Conservation (phyloP, 2,888 invertebrate genomes). For the Volucella inflata region DNA sequence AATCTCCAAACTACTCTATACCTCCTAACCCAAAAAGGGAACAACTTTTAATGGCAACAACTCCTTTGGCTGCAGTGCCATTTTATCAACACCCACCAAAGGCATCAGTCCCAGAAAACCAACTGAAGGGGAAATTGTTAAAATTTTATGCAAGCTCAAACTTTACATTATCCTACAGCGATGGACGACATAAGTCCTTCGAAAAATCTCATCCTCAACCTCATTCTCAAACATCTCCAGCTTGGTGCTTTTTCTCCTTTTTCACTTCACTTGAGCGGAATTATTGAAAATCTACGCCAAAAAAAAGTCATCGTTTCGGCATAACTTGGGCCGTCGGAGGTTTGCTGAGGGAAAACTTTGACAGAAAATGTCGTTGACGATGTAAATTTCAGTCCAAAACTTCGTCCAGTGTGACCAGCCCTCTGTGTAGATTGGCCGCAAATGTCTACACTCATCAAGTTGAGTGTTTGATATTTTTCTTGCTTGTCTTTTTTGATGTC, state of each 20-base stretch:
- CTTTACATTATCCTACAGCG: conserved; percentile 33
- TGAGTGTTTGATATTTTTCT: background rate
- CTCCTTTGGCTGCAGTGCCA: conserved; percentile 36
- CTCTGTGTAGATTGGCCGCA: background rate
- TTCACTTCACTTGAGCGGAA: conserved; percentile 47
- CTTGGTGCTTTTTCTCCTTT: conserved; percentile 1
- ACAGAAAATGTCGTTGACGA: conserved; percentile 33
- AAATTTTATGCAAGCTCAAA: conserved; percentile 70
- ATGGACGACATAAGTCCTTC: background rate
- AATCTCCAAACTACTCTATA: conserved; percentile 2
- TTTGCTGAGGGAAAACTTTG: conserved; percentile 13
- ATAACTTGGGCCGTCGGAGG: background rate
- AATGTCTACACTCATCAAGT: conserved; percentile 4
- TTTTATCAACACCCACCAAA: conserved; percentile 31
- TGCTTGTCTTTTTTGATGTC: conserved; percentile 2
- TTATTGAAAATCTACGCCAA: conserved; percentile 57
- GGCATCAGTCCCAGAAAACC: conserved; percentile 22
- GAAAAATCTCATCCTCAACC: conserved; percentile 1
- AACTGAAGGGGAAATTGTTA: conserved; percentile 68
- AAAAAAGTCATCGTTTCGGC: background rate
- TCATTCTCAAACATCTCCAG: conserved; percentile 1
- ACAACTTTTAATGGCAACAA: background rate
- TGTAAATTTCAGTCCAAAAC: conserved; percentile 26
- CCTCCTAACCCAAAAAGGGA: background rate
- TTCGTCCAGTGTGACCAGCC: conserved; percentile 5